A percentile compares a stretch with the other conserved stretches of the same genome.
These are phyloP conservation scores for Rotaria macrura DNA, from an alignment of 2,888 invertebrate genomes.

Conservation along the genomic window DNA sequence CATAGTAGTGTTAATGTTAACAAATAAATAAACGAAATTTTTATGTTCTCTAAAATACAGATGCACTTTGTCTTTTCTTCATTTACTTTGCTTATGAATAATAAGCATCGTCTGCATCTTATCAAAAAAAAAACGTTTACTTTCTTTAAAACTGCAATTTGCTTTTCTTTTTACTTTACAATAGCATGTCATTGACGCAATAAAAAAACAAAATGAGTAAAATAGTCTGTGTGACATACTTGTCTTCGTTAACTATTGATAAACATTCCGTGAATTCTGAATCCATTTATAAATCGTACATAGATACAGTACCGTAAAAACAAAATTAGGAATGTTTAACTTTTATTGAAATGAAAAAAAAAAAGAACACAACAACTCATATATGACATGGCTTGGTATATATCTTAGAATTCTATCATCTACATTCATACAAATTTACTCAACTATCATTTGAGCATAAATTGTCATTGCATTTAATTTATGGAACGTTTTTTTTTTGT, in stretches of 20 bases:
- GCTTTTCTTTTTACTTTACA: too few relatives aligned
- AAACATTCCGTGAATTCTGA: too few relatives aligned
- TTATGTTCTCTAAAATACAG: background rate
- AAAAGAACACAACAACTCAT: too few relatives aligned
- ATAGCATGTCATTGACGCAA: too few relatives aligned
- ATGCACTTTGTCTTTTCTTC: background rate
- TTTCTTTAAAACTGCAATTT: too few relatives aligned
- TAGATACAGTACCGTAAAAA: too few relatives aligned
- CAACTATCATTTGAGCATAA: background rate
- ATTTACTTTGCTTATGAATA: too few relatives aligned
- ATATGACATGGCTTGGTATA: background rate
- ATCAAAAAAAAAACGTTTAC: background rate
- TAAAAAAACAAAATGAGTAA: too few relatives aligned
- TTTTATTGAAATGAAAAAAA: background rate
- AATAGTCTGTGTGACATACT: too few relatives aligned
- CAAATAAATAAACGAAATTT: background rate
- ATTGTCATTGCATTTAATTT: too few relatives aligned
- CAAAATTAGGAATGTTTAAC: background rate
- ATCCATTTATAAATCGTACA: too few relatives aligned
- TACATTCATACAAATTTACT: background rate
- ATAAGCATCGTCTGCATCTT: background rate
- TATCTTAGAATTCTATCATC: background rate
- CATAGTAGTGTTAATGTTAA: background rate
- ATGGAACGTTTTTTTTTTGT: background rate
- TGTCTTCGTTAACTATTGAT: too few relatives aligned